These are phyloP conservation scores for Antennarius striatus DNA, from an alignment of 2,113 vertebrate species.

Conservation along the genomic window DNA sequence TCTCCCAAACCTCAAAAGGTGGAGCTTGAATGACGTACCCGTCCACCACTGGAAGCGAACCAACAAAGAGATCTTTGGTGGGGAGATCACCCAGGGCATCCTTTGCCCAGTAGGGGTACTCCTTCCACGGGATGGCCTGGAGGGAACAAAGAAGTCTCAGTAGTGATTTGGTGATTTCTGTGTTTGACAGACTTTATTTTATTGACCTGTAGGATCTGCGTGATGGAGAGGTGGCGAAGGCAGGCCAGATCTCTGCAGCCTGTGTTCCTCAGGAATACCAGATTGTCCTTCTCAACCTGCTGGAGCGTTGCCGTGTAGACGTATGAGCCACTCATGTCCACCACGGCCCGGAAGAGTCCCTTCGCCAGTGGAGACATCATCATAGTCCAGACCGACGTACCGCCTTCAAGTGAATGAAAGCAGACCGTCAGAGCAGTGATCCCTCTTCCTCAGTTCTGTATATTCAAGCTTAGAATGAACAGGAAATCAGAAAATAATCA, in stretches of 20 bases:
- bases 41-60: slow-evolving; percentile 76
- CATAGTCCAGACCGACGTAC: slow-evolving; percentile 76
- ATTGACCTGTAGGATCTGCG: slow-evolving; percentile 74
- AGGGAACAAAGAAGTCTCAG: background rate
- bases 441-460: too few species aligned
- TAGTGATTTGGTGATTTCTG: background rate
- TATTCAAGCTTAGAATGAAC: too few species aligned
- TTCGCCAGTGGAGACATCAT: slow-evolving; percentile 80
- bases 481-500: too few species aligned
- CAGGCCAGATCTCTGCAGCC: slow-evolving; percentile 72
- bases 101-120: slow-evolving; percentile 77
- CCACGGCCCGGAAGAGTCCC: slow-evolving; percentile 79
- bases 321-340: slow-evolving; percentile 81
- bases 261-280: slow-evolving; percentile 73
- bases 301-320: slow-evolving; percentile 64
- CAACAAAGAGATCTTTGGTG: slow-evolving; percentile 50
- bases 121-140: slow-evolving; percentile 78
- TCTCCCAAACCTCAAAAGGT: slow-evolving; percentile 74
- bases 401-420: slow-evolving; percentile 54
- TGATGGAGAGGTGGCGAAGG: slow-evolving; percentile 62
- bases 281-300: slow-evolving; percentile 77
- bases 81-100: slow-evolving; percentile 71
- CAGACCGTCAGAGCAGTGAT: background rate
- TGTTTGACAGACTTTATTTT: too few species aligned
- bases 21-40: slow-evolving; percentile 72